Evolutionary conservation across 2,113 vertebrate genomes (phyloP).

Genomic region (Amazona vittata): DNA sequence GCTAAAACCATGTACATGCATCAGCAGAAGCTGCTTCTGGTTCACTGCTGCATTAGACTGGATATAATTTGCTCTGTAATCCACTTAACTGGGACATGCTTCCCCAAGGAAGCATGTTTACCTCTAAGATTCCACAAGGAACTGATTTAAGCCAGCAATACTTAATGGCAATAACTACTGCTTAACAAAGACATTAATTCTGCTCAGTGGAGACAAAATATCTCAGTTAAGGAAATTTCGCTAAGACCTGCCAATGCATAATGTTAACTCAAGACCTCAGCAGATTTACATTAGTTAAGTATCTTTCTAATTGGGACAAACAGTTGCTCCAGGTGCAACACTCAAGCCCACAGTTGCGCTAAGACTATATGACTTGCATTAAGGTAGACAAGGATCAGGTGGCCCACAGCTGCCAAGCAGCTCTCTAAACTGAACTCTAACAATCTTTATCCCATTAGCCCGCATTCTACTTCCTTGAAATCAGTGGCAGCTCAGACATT

Average conservation of each 20-base stretch:
- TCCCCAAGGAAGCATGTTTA: conserved; percentile 50
- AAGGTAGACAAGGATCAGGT: not conserved
- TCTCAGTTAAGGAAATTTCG: conserved; percentile 34
- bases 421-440: not conserved
- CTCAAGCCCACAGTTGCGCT: not conserved
- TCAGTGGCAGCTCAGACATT: not conserved
- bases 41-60: conserved; percentile 30
- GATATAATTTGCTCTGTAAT: conserved; percentile 49
- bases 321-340: not conserved
- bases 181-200: conserved; percentile 40
- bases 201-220: conserved; percentile 24
- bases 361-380: not conserved
- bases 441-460: not conserved
- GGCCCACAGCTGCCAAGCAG: not conserved
- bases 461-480: not conserved
- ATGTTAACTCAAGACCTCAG: conserved; percentile 1
- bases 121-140: conserved; percentile 27
- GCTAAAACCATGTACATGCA: not conserved
- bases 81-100: conserved; percentile 53
- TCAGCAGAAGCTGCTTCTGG: not conserved
- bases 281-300: not conserved
- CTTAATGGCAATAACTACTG: conserved; percentile 13
- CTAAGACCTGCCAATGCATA: conserved; percentile 1
- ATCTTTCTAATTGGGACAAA: conserved; percentile 34
- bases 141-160: conserved; percentile 10